These are phyloP conservation scores for Mactra quadrangularis DNA, from an alignment of 1,140 invertebrate genomes.

Conservation along the genomic window DNA sequence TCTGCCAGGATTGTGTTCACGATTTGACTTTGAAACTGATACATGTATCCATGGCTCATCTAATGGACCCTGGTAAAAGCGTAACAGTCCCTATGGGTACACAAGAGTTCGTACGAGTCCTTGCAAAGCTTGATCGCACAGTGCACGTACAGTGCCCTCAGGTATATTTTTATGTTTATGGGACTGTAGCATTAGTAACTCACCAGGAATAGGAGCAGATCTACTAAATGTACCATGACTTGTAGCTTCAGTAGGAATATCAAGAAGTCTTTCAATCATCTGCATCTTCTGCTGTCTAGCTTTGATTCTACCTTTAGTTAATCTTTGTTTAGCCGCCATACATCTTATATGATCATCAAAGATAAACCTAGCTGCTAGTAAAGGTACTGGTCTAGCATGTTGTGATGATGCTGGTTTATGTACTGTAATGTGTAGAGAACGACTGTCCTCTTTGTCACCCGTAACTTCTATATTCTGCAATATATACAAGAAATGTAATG, in stretches of 20 bases:
- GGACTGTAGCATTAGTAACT: background rate
- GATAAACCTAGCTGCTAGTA: conserved; percentile 96
- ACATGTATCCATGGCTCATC: too few species aligned
- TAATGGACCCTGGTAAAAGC: too few species aligned
- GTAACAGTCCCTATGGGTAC: too few species aligned
- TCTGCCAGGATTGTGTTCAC: too few species aligned
- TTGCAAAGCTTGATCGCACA: too few species aligned
- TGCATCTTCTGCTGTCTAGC: conserved; percentile 92
- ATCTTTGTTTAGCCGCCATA: conserved; percentile 93
- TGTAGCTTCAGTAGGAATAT: conserved; percentile 87
- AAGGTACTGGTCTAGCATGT: conserved; percentile 85
- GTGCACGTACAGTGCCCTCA: too few species aligned
- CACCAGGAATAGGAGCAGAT: conserved; percentile 74
- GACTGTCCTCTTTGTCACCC: conserved; percentile 97
- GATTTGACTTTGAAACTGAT: too few species aligned
- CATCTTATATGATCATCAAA: conserved; percentile 99
- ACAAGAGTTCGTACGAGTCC: too few species aligned
- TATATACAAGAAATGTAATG: conserved; percentile 1
- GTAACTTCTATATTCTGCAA: conserved; percentile 88
- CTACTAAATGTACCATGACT: conserved; percentile 64
- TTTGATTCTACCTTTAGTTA: conserved; percentile 94
- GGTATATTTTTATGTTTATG: too few species aligned
- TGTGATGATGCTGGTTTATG: conserved; percentile 88
- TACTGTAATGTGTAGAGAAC: conserved; percentile 97
- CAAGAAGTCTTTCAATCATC: conserved; percentile 95